These are phyloP conservation scores for Diacarnus erythraeanus DNA, from an alignment of 37 sponge, comb jelly and placozoan species.

Conservation along the genomic window DNA sequence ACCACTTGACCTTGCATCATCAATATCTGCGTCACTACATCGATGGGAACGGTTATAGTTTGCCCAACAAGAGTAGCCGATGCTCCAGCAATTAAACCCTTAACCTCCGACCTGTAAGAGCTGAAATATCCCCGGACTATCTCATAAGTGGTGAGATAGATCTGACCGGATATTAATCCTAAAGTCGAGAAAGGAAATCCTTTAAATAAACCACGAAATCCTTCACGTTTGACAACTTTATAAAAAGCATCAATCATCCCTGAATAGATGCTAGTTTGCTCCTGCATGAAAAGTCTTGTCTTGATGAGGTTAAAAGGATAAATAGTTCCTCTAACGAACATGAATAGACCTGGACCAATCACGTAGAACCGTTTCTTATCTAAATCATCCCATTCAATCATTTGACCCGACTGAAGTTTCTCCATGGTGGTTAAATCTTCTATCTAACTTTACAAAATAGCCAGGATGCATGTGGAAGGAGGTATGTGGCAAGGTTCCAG, in stretches of 20 bases:
- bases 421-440: too few species aligned
- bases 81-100: constrained; percentile 82
- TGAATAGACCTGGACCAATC: constrained; percentile 79
- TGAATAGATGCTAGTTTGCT: constrained; percentile 63
- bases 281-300: constrained; percentile 92
- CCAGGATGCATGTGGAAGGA: too few species aligned
- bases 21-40: constrained; percentile 85
- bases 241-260: constrained; percentile 91
- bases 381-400: constrained; percentile 91
- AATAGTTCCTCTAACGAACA: constrained; percentile 72
- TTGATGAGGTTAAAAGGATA: constrained; percentile 93
- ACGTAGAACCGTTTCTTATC: constrained; percentile 83
- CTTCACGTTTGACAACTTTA: constrained; percentile 75
- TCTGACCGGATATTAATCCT: constrained; percentile 80
- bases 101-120: constrained; percentile 63
- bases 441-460: too few species aligned
- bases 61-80: constrained; percentile 85
- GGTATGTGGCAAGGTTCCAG: neutral
- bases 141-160: constrained; percentile 95
- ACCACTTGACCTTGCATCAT: constrained; percentile 88
- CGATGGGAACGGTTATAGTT: constrained; percentile 86
- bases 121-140: constrained; percentile 49
- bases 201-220: constrained; percentile 87
- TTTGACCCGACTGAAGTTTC: constrained; percentile 30
- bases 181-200: constrained; percentile 81